Conservation (phyloP, 92 coral and sea anemone genomes). For the Epizoanthus fatuus region DNA sequence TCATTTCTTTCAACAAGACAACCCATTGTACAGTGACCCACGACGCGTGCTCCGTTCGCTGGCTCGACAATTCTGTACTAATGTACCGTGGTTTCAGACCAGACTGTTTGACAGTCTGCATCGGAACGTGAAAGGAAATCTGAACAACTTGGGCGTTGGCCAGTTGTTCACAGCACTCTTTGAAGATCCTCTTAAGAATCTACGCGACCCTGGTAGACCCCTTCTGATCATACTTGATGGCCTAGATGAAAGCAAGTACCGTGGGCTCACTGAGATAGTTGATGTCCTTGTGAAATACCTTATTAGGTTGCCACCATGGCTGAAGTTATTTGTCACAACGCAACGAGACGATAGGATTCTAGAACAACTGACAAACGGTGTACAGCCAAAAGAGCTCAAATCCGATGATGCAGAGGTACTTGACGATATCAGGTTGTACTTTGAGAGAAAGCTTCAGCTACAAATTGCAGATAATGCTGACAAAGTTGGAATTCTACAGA, state of each 20-base stretch:
- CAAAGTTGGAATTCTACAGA: background rate
- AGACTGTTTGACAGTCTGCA: conserved; percentile 37
- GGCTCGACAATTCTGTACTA: conserved; percentile 37
- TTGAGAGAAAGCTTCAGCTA: conserved; percentile 18
- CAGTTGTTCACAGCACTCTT: conserved; percentile 33
- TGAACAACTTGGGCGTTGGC: conserved; percentile 25
- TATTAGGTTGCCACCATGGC: conserved; percentile 33
- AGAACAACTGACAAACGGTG: background rate
- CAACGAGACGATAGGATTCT: conserved; percentile 22
- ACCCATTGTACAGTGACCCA: conserved; percentile 33
- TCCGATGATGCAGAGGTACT: conserved; percentile 21
- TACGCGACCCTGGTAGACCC: conserved; percentile 32
- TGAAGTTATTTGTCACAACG: conserved; percentile 39
- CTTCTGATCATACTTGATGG: conserved; percentile 43
- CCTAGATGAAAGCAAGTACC: conserved; percentile 37
- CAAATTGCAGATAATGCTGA: background rate
- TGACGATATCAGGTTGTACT: conserved; percentile 36
- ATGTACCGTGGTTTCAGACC: conserved; percentile 42
- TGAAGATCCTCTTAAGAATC: conserved; percentile 29
- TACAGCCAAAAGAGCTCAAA: conserved; percentile 18
- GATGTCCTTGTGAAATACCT: conserved; percentile 5
- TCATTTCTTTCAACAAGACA: too few relatives aligned
- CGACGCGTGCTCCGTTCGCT: conserved; percentile 36
- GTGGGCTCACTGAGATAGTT: conserved; percentile 18
- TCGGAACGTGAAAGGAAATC: conserved; percentile 2